Conservation (phyloP, 2,797 vertebrate species). For the Syncerus caffer region DNA sequence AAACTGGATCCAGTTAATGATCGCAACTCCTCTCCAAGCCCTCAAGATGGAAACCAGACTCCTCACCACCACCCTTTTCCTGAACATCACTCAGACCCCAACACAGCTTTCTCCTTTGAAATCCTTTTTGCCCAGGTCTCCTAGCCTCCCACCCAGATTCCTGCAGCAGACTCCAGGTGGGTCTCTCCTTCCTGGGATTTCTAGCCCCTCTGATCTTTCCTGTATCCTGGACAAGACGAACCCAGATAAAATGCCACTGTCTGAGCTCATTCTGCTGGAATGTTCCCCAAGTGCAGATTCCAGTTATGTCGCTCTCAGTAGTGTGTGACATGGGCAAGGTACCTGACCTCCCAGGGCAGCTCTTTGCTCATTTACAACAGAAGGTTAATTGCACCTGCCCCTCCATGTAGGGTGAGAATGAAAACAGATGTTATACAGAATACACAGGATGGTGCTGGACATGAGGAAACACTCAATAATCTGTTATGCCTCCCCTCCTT, state of each 20-base stretch:
- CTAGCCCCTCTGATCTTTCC: neutral
- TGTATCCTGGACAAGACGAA: neutral
- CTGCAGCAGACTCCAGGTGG: neutral
- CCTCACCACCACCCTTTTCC: neutral
- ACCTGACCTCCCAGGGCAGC: neutral
- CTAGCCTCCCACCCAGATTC: neutral
- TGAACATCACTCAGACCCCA: neutral
- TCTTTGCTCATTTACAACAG: neutral
- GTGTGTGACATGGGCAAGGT: neutral
- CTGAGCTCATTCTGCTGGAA: neutral
- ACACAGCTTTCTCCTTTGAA: neutral
- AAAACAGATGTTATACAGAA: neutral
- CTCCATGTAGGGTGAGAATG: fast-evolving
- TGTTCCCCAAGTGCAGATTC: neutral
- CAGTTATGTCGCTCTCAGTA: neutral
- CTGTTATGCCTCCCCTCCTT: fast-evolving
- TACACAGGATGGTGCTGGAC: fast-evolving
- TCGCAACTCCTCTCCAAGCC: neutral
- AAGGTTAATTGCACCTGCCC: neutral
- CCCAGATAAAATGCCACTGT: no score
- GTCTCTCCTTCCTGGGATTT: neutral
- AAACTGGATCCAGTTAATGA: no score
- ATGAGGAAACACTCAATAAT: fast-evolving
- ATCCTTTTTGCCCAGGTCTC: neutral
- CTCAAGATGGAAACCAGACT: neutral